These are phyloP conservation scores for Chionoecetes opilio DNA, from an alignment of 1,140 invertebrate genomes.

Conservation along the genomic window DNA sequence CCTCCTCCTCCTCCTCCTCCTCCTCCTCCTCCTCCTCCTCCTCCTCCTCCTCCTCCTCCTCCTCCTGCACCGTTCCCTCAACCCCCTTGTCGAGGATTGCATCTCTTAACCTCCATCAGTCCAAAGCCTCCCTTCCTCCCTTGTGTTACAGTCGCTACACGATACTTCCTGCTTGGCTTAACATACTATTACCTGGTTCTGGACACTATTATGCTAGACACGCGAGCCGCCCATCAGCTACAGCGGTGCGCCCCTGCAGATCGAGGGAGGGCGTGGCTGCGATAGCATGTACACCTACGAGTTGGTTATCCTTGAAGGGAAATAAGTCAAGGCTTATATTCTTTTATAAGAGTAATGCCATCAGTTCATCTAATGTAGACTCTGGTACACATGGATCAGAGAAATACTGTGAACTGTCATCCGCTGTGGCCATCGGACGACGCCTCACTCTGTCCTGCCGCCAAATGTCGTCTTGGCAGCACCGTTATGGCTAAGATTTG, in stretches of 20 bases:
- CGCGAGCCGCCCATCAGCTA: not conserved
- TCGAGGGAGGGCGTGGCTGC: not conserved
- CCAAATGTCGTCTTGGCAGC: not conserved
- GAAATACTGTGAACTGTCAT: too few species aligned
- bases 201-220: not conserved
- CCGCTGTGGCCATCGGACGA: too few species aligned
- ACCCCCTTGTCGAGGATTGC: not conserved
- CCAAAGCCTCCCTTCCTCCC: not conserved
- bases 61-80: not conserved
- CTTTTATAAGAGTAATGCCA: too few species aligned
- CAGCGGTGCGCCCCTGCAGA: not conserved
- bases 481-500: not conserved
- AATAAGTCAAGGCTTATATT: not conserved
- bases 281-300: not conserved
- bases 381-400: too few species aligned
- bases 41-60: not conserved
- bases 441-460: not conserved
- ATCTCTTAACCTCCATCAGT: not conserved
- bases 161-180: not conserved
- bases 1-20: too few species aligned
- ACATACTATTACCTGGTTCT: not conserved
- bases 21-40: not conserved
- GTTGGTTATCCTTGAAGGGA: not conserved
- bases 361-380: too few species aligned
- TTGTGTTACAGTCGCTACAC: not conserved